A percentile compares a stretch with the other conserved stretches of the same genome.
Conservation (phyloP, 2,797 vertebrate genomes). For the Chelmon rostratus region DNA sequence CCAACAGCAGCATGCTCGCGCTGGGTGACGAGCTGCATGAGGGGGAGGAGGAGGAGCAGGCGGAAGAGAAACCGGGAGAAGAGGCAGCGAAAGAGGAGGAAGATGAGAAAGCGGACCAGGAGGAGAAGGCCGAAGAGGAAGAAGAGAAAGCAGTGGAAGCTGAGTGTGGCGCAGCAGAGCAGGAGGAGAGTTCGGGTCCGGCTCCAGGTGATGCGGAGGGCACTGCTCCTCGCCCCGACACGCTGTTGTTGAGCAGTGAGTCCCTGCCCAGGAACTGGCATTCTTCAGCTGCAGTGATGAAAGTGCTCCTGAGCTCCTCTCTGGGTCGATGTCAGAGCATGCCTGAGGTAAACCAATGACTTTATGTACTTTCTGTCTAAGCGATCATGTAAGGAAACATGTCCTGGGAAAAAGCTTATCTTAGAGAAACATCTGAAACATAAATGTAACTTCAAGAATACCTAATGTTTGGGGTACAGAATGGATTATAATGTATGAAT, state of each 20-base stretch:
- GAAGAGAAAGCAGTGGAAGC: constrained; percentile 24
- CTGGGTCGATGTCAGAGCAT: constrained; percentile 87
- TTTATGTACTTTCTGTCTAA: not conserved
- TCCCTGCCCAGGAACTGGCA: constrained; percentile 80
- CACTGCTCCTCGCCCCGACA: not conserved
- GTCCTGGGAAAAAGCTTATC: not conserved
- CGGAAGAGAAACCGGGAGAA: constrained; percentile 22
- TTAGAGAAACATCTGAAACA: too few relatives aligned
- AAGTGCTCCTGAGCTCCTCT: constrained; percentile 85
- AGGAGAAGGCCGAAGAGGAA: constrained; percentile 13
- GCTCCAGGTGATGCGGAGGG: not conserved
- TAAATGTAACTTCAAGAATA: too few relatives aligned
- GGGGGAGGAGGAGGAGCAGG: constrained; percentile 21
- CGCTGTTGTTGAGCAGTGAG: constrained; percentile 15
- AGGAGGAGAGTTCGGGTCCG: constrained; percentile 38
- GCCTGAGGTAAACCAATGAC: constrained; percentile 82
- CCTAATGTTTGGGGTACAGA: not conserved
- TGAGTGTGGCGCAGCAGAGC: constrained; percentile 46
- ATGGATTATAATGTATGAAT: not conserved
- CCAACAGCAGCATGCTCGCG: constrained; percentile 77
- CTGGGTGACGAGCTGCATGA: constrained; percentile 66
- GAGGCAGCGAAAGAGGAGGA: constrained; percentile 34
- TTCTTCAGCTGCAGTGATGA: constrained; percentile 89
- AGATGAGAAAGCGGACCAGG: constrained; percentile 40
- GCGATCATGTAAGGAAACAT: not conserved